Evolutionary conservation across 2,888 invertebrate species (phyloP).

Genomic region (Himalopsyche tibetana): DNA sequence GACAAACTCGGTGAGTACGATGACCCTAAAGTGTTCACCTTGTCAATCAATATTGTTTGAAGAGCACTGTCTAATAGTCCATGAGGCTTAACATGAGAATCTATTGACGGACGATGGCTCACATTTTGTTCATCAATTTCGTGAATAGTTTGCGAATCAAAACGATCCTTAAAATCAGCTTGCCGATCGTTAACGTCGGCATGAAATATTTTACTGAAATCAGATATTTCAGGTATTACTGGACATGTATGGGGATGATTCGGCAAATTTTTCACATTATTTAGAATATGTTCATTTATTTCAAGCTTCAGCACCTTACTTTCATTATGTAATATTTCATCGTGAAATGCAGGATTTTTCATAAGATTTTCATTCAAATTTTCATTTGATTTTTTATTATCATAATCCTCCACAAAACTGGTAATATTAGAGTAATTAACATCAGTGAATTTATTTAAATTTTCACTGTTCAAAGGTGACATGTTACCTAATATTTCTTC

Average conservation of each 20-base stretch:
- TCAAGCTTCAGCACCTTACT: neutral
- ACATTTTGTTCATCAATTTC: neutral
- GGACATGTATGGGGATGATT: neutral
- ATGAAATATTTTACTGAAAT: slow-evolving; percentile 31
- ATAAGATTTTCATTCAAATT: neutral
- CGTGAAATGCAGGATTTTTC: neutral
- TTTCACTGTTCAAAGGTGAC: slow-evolving; percentile 1
- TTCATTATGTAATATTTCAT: neutral
- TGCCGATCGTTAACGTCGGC: slow-evolving; percentile 49
- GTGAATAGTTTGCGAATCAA: neutral
- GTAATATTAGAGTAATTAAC: too few species aligned
- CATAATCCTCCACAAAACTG: too few species aligned
- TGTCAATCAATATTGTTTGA: slow-evolving; percentile 54
- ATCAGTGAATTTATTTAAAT: neutral
- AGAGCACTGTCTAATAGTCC: slow-evolving; percentile 54
- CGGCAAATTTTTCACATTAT: neutral
- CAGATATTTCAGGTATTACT: slow-evolving; percentile 22
- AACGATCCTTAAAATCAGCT: neutral
- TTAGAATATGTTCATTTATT: neutral
- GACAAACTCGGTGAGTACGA: slow-evolving; percentile 55
- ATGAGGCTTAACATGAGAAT: neutral
- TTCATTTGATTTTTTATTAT: too few species aligned
- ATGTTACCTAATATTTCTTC: slow-evolving; percentile 70
- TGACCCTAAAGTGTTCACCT: neutral
- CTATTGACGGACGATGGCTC: neutral